Evolutionary conservation across 2,113 vertebrate genomes (phyloP).

Genomic region (Leptobrachium ailaonicum): DNA sequence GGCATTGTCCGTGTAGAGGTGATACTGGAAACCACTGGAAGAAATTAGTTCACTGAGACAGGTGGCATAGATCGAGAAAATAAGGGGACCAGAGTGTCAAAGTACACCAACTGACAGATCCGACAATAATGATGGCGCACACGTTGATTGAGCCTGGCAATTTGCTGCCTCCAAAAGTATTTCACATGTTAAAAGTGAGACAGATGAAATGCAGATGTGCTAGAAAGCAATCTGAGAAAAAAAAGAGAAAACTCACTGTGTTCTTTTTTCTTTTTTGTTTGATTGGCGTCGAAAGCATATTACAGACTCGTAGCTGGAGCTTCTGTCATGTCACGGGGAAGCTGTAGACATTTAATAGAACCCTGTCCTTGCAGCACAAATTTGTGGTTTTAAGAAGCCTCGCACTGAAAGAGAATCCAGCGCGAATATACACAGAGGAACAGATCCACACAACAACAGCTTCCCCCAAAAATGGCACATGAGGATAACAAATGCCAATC

Average conservation of each 20-base stretch:
- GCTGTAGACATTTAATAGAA: conserved; percentile 5
- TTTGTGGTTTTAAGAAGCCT: conserved; percentile 22
- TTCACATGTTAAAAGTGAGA: background rate
- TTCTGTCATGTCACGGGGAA: conserved; percentile 5
- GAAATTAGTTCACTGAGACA: no score
- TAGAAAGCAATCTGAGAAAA: background rate
- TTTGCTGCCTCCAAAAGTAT: no score
- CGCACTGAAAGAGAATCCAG: background rate
- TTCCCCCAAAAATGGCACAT: background rate
- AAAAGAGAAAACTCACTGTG: no score
- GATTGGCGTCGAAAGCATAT: conserved; percentile 10
- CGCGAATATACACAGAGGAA: conserved; percentile 2
- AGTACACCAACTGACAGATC: no score
- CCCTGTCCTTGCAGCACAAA: conserved; percentile 2
- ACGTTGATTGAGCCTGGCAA: no score
- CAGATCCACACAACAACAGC: conserved; percentile 2
- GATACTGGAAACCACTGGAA: no score
- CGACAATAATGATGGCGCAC: no score
- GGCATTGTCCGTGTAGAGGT: no score
- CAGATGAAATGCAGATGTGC: background rate
- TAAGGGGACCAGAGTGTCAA: no score
- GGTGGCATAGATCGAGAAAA: no score
- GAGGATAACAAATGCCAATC: background rate
- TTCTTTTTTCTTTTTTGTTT: conserved; percentile 1
- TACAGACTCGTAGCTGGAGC: conserved; percentile 1